Conservation (phyloP, 2,113 vertebrate species). For the Paramormyrops kingsleyae region DNA sequence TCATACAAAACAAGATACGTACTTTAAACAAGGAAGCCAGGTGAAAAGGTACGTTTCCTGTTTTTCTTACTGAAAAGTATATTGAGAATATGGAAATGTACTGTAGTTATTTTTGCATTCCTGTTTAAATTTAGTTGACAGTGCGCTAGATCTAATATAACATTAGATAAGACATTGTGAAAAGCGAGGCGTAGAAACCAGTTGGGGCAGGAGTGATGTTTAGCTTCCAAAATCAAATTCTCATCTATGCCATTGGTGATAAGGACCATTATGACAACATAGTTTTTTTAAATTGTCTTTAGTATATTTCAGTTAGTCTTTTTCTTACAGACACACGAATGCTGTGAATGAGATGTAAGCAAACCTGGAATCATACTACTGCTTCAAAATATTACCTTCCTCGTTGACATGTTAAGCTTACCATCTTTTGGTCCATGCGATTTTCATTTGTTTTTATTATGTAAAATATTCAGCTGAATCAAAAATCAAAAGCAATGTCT, state of each 20-base stretch:
- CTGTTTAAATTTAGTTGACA: not conserved
- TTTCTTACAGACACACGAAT: not conserved
- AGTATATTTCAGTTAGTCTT: not conserved
- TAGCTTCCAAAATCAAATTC: not conserved
- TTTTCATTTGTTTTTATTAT: not conserved
- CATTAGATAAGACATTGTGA: not conserved
- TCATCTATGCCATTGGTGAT: not conserved
- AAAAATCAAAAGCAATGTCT: not conserved
- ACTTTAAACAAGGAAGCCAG: not conserved
- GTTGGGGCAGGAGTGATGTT: not conserved
- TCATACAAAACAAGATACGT: not conserved
- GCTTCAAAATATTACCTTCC: not conserved
- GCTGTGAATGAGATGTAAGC: not conserved
- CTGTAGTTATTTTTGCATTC: not conserved
- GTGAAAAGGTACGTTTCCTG: not conserved
- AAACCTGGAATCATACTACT: not conserved
- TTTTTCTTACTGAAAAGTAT: not conserved
- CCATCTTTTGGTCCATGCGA: not conserved
- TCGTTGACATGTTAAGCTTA: not conserved
- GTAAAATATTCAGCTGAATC: too few species aligned
- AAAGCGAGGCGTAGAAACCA: not conserved
- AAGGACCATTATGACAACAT: not conserved
- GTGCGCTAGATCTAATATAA: not conserved
- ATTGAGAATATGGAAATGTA: not conserved
- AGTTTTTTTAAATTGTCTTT: not conserved